phyloP scores from a whole-genome alignment of 2,797 vertebrate genomes.

The Philypnodon macrostomus region DNA sequence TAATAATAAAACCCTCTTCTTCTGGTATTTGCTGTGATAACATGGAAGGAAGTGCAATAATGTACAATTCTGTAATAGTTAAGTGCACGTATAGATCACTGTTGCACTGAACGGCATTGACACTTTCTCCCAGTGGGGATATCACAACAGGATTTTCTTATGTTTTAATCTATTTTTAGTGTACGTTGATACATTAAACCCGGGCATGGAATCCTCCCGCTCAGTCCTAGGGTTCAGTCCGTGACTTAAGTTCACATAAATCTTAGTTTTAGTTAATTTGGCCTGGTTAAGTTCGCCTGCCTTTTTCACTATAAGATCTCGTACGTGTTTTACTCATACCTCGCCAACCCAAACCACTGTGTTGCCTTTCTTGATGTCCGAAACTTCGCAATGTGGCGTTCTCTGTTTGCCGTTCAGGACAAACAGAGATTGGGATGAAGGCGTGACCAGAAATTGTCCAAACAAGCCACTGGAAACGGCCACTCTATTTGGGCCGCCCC shows the following conservation, averaged over 20 bases:
- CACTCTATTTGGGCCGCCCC: conserved; percentile 83
- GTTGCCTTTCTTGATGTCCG: conserved; percentile 86
- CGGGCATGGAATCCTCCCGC: conserved; percentile 55
- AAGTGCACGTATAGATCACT: conserved; percentile 81
- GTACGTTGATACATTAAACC: conserved; percentile 73
- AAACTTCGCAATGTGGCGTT: conserved; percentile 88
- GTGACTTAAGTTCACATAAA: conserved; percentile 65
- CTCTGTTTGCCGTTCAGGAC: conserved; percentile 88
- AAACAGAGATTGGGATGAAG: conserved; percentile 87
- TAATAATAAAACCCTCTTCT: conserved; percentile 63
- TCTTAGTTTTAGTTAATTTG: conserved; percentile 64
- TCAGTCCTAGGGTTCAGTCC: conserved; percentile 77
- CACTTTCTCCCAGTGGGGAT: conserved; percentile 72
- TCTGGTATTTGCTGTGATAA: conserved; percentile 75
- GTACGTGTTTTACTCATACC: conserved; percentile 81
- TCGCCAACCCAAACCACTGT: conserved; percentile 94
- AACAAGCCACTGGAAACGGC: conserved; percentile 90
- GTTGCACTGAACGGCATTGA: conserved; percentile 78
- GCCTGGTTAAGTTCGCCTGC: conserved; percentile 55
- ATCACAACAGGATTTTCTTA: conserved; percentile 68
- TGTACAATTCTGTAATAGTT: conserved; percentile 72
- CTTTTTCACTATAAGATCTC: conserved; percentile 25
- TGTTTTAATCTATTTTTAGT: conserved; percentile 67
- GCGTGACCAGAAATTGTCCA: conserved; percentile 90
- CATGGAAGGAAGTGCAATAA: conserved; percentile 81